phyloP scores from a whole-genome alignment of 2,797 vertebrate species.

The Margarornis squamiger region DNA sequence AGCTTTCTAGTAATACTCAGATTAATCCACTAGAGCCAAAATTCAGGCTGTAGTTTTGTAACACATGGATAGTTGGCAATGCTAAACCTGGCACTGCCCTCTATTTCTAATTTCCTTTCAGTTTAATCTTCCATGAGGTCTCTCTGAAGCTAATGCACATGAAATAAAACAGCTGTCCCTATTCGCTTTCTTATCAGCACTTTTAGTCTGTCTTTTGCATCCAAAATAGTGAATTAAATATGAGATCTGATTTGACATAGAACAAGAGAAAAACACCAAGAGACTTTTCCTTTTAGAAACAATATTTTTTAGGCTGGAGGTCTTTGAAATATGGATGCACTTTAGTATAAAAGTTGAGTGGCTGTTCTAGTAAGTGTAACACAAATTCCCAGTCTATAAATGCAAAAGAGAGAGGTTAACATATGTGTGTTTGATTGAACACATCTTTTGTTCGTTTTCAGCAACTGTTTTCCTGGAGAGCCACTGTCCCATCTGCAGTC shows the following conservation, averaged over 20 bases:
- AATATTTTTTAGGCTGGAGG: constrained; percentile 2
- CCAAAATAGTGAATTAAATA: constrained; percentile 40
- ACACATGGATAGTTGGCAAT: neutral
- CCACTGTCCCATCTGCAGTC: neutral
- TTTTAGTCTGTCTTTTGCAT: constrained; percentile 55
- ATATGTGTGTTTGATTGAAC: neutral
- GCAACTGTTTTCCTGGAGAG: neutral
- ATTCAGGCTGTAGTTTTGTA: constrained; percentile 21
- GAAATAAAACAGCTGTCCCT: constrained; percentile 42
- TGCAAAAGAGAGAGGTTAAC: neutral
- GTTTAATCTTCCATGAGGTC: constrained; percentile 44
- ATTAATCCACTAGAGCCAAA: constrained; percentile 34
- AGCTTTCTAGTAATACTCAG: constrained; percentile 25
- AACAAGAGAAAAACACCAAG: constrained; percentile 40
- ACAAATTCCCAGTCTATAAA: neutral
- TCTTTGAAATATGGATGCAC: constrained; percentile 49
- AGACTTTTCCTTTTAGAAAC: constrained; percentile 50
- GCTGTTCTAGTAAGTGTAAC: neutral
- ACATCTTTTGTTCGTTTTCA: neutral
- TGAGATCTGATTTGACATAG: constrained; percentile 26
- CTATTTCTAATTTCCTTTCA: constrained; percentile 47
- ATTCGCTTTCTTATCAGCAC: constrained; percentile 56
- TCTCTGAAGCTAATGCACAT: constrained; percentile 39
- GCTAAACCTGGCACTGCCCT: constrained; percentile 30
- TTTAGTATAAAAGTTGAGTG: constrained; percentile 5